Base-by-base conservation (phyloP, 1,140 invertebrate species). In the Cryptotermes secundus region DNA sequence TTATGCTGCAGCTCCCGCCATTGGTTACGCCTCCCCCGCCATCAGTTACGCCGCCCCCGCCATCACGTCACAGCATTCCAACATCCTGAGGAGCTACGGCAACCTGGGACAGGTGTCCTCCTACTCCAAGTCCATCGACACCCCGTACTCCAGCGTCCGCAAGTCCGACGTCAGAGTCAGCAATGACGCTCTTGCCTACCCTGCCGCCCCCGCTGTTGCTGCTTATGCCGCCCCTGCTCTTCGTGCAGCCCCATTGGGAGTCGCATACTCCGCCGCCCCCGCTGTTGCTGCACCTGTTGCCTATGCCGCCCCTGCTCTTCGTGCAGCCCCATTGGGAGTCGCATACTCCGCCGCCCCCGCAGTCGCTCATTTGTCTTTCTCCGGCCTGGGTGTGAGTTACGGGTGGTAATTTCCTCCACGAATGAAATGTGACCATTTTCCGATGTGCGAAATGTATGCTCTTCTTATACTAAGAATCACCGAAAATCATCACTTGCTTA, bases 141-240 rank as follows among this genome's bases (percentile, higher is more conserved):
- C 85, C 34, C 84, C 87, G n/a, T 87, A 86, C 87, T 87, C 86
- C 84, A 86, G 83, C 83, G 86, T 87, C 36, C 80, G 86, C 81
- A 87, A 87, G 49, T 81, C 83, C 34, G 87, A 87, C 81, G 84
- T 85, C 34, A 42, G 38, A 42, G 38, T 86, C 85, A 83, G 82
- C 31, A 87, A 86, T 80, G 84, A 86, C 59, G 72, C 85, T 49
- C 86, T 85, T 24, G 87, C 87, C 59, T 87, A 87, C 84, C 85
- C 85, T 87, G 83, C 88, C 87, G 35, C 53, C 34, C 19, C 49
- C 31, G 83, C 82, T n/a, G 26, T 42, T 34, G 80, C 85, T 26
- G 45, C 35, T 6, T 38, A 79, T 14, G 86, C 84, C 26, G 24
- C 80, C 59, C 34, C 82, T 1, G 85, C 84, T 36, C 14, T n/a